phyloP scores from a whole-genome alignment of 2,888 invertebrate genomes.

The Eilema griseolum region DNA sequence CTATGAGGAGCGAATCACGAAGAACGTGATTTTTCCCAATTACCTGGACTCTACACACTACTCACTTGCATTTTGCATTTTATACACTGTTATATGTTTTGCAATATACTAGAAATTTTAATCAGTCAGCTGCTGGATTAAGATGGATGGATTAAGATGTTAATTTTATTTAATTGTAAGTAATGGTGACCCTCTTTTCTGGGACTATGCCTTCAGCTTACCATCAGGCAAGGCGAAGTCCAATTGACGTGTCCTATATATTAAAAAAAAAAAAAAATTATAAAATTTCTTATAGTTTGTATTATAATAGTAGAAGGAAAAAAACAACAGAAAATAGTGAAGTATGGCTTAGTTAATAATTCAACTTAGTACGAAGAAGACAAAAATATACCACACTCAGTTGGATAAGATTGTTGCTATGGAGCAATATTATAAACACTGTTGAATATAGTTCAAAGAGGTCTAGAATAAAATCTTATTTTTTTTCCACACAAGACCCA shows the following conservation, averaged over 20 bases:
- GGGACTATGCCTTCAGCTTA: no score
- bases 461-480: no score
- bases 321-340: not conserved
- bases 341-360: no score
- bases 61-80: slow-evolving; percentile 12
- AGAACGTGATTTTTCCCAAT: slow-evolving; percentile 66
- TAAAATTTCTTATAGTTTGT: not conserved
- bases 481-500: no score
- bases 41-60: slow-evolving; percentile 32
- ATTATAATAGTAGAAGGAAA: not conserved
- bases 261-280: no score
- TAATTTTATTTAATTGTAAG: no score
- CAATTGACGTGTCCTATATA: not conserved
- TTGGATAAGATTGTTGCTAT: not conserved
- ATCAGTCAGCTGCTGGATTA: not conserved
- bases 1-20: slow-evolving; percentile 65
- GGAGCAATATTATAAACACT: no score
- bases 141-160: no score
- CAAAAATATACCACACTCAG: not conserved
- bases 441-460: not conserved
- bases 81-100: not conserved
- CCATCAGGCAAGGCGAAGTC: no score
- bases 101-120: not conserved
- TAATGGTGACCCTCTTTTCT: no score
- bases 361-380: no score